Base-by-base conservation (phyloP, 2,888 invertebrate genomes). In the Polymixis lichenea region DNA sequence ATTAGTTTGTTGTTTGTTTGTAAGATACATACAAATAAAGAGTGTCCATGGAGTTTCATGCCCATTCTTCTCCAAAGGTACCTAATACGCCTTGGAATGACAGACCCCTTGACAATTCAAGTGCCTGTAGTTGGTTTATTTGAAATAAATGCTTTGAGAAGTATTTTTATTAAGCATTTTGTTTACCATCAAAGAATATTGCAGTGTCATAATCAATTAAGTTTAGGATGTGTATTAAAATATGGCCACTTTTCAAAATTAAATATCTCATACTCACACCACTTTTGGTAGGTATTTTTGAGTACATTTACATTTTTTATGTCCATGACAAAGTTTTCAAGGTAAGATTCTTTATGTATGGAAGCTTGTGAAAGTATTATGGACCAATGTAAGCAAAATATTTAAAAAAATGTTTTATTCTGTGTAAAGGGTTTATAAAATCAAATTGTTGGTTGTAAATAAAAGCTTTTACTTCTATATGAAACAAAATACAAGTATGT, bases 381-480 rank as follows among this genome's bases (percentile, higher is more conserved):
- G n/a, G n/a, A n/a, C n/a, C 15, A 15, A 11, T 53, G 9, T n/a
- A 95, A 95, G 95, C 95, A 95, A 87, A 11, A 53, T 22, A 22
- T 92, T 93, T 94, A 93, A 93, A 53, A 93, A 46, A n/a, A n/a
- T n/a, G n/a, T n/a, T n/a, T n/a, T n/a, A n/a, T n/a, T n/a, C n/a
- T n/a, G 92, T 95, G 81, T 85, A 95, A 95, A 94, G 32, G 95
- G 95, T 96, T 95, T 95, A 95, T 94, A 93, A 88, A 95, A 95
- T 94, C 94, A 95, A 95, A 95, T 94, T 95, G 96, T 96, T 96
- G 95, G 94, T 95, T 95, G 93, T 95, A 94, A 87, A 88, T 87
- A 75, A 83, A 83, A 79, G 28, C n/a, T 28, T 78, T 90, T 84
- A 84, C 79, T 84, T 28, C 22, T 70, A n/a, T 56, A 43, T 25